Evolutionary conservation across 35 echinoderm and acorn worm species (phyloP), one percentile per base, ranked within the genome.

Genomic region (Anneissia japonica): DNA sequence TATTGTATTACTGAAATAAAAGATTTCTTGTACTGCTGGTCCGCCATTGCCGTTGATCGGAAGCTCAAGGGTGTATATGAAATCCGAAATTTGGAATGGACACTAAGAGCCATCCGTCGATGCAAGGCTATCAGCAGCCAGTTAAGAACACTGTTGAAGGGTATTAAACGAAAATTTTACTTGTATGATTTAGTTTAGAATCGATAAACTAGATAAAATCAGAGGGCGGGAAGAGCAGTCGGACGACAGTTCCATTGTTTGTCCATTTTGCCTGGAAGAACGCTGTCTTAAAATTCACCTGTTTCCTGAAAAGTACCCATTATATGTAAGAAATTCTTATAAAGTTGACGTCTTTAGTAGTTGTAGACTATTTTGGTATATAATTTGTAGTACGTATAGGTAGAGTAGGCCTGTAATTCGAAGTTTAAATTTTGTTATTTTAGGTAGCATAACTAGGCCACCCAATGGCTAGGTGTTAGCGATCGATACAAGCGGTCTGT

Each of bases 41-140:
- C 96, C 96, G 96, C 96, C 96, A 99, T 99, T 99, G 92, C 96
- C 86, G 92, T 89, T 82, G 89, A 84, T 88, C 89, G 96, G 92
- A 94, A 91, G 96, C 96, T 99, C 96, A 86, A 56, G 91, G 96
- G 94, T 75, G 88, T 83, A 72, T 77, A 86, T 88, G 83, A 84
- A 93, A 94, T 91, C 92, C 83, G 78, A 46, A 78, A 76, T 79
- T 77, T 76, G 88, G 89, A 91, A 94, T 94, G 92, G 92, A 94
- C 92, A 86, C 89, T 87, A 94, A 99, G 92, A 91, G 92, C 92
- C 92, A 94, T 94, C 92, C 92, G 92, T 82, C 87, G 89, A 78
- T 90, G 90, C 92, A 99, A 84, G 92, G 89, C 90, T 88, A 85
- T 94, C 92, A 94, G 92, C 92, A 94, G 89, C 84, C 87, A 90